A percentile compares a stretch with the other conserved stretches of the same genome.
Conservation (phyloP, 2,888 invertebrate species). For the Dastarcus helophoroides region DNA sequence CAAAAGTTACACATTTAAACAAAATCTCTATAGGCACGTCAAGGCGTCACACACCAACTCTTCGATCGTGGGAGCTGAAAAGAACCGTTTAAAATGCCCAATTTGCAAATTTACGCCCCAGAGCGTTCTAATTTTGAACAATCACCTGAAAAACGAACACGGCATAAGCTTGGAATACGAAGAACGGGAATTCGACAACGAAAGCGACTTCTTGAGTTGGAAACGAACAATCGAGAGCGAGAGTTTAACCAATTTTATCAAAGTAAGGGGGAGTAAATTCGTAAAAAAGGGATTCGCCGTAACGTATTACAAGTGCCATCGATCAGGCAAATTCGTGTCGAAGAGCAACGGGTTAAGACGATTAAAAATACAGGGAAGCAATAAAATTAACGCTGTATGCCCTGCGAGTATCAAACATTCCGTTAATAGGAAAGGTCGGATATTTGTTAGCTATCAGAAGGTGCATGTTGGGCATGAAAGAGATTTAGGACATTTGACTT, state of each 20-base stretch:
- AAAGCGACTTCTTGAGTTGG: background rate
- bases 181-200: background rate
- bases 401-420: background rate
- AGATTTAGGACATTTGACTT: constrained; percentile 8
- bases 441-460: constrained; percentile 4
- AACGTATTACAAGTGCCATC: constrained; percentile 1
- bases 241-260: background rate
- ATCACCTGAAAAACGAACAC: background rate
- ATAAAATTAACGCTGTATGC: constrained; percentile 1
- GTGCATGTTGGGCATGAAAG: constrained; percentile 9
- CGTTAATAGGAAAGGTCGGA: background rate
- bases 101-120: background rate
- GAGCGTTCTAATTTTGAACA: constrained; percentile 1
- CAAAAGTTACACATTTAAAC: constrained; percentile 1
- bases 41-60: constrained; percentile 1
- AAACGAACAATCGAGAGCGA: background rate
- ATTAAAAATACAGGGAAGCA: background rate
- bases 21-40: background rate
- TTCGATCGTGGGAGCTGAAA: background rate
- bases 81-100: constrained; percentile 1
- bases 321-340: background rate
- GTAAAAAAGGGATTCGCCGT: background rate
- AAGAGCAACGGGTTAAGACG: constrained; percentile 1
- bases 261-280: background rate
- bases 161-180: background rate